Evolutionary conservation across 1,140 invertebrate genomes (phyloP).

Genomic region (Coenobita brevimanus): DNA sequence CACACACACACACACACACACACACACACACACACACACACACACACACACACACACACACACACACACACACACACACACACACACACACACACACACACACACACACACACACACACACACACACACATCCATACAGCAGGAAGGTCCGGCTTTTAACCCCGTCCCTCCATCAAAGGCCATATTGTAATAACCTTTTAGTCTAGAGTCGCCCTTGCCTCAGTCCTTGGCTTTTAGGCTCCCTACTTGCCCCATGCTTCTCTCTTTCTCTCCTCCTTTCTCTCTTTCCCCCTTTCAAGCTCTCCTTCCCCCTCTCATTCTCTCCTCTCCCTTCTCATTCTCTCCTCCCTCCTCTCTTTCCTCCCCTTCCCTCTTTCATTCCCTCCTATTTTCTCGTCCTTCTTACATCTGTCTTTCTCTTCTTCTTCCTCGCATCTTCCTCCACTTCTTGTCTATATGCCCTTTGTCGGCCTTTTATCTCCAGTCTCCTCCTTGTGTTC

Average conservation of each 20-base stretch:
- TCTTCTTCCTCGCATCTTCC: not conserved
- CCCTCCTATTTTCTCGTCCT: conserved; percentile 2
- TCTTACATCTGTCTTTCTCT: not conserved
- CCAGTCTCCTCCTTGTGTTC: too few species aligned
- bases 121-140: too few species aligned
- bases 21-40: conserved; percentile 22
- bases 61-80: conserved; percentile 15
- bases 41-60: conserved; percentile 22
- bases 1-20: conserved; percentile 22
- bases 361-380: not conserved
- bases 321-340: not conserved
- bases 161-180: not conserved
- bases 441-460: too few species aligned
- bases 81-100: conserved; percentile 23
- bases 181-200: too few species aligned
- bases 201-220: too few species aligned
- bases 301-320: not conserved
- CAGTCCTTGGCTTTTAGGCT: not conserved
- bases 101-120: not conserved
- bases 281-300: not conserved
- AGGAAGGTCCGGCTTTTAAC: not conserved
- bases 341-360: not conserved
- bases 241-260: not conserved
- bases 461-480: too few species aligned
- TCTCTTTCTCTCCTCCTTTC: not conserved